Percentiles rank a stretch among this genome's conserved stretches.
phyloP scores from a whole-genome alignment of 2,888 invertebrate genomes.

The Pandemis heparana region DNA sequence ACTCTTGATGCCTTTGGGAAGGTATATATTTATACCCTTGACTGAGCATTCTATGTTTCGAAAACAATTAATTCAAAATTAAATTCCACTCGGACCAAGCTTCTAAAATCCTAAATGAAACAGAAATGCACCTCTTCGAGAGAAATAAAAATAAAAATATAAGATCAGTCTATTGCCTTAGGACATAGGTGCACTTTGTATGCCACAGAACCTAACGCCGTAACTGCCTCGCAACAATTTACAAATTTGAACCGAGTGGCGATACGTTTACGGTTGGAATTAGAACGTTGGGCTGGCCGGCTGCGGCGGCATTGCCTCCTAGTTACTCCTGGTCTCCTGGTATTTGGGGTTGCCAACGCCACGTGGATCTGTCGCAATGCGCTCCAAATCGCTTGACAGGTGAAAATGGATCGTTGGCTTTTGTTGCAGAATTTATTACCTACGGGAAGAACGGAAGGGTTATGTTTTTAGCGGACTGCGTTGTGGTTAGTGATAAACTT shows the following conservation, averaged over 20 bases:
- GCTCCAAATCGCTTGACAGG: background rate
- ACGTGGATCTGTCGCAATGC: constrained; percentile 2
- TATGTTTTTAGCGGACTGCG: too few relatives aligned
- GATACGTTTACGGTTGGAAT: background rate
- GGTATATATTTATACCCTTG: too few relatives aligned
- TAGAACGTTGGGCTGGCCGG: background rate
- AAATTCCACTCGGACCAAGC: too few relatives aligned
- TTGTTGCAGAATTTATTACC: background rate
- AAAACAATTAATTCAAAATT: too few relatives aligned
- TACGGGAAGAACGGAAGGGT: background rate
- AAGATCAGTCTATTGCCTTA: background rate
- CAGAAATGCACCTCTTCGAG: background rate
- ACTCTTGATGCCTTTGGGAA: too few relatives aligned
- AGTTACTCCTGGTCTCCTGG: background rate
- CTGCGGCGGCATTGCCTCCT: background rate
- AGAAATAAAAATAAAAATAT: background rate
- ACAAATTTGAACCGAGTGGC: background rate
- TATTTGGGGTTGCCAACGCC: background rate
- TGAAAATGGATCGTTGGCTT: background rate
- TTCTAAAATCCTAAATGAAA: background rate
- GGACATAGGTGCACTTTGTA: background rate
- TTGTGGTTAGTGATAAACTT: too few relatives aligned
- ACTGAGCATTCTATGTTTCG: too few relatives aligned
- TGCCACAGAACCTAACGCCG: background rate
- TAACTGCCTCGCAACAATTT: background rate